Evolutionary conservation across 2,797 vertebrate species (phyloP).

Genomic region (Oryzias sinensis): DNA sequence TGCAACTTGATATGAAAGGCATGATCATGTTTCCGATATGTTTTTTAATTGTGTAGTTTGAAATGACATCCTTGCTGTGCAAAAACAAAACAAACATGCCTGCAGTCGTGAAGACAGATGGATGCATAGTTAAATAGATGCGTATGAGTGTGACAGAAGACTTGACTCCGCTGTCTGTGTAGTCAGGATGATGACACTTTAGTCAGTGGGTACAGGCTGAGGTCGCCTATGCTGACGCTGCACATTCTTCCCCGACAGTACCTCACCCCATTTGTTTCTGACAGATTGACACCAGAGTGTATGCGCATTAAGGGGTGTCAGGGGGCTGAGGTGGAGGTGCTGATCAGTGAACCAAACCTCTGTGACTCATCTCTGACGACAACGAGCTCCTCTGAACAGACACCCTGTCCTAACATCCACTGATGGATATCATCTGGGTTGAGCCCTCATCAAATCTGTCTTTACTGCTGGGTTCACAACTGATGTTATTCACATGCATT

Average conservation of each 20-base stretch:
- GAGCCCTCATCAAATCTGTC: conserved; percentile 26
- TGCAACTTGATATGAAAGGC: too few relatives aligned
- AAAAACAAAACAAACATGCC: neutral
- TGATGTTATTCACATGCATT: conserved; percentile 14
- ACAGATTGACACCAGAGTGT: conserved; percentile 58
- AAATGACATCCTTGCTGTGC: neutral
- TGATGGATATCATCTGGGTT: conserved; percentile 34
- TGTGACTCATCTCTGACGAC: conserved; percentile 58
- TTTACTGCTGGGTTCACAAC: conserved; percentile 1
- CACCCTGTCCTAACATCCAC: conserved; percentile 24
- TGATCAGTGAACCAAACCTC: conserved; percentile 60
- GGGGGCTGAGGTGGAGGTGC: conserved; percentile 53
- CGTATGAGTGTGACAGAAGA: neutral
- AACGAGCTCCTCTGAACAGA: conserved; percentile 30
- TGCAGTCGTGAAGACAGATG: neutral
- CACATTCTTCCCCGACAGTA: conserved; percentile 24
- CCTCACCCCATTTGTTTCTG: conserved; percentile 57
- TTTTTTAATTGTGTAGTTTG: too few relatives aligned
- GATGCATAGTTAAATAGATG: conserved; percentile 23
- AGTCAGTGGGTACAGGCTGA: conserved; percentile 19
- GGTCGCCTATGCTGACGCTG: conserved; percentile 28
- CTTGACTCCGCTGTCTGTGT: conserved; percentile 3
- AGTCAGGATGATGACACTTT: conserved; percentile 27
- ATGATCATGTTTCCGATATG: too few relatives aligned
- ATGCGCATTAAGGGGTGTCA: conserved; percentile 47